Base-by-base conservation (phyloP, 2,113 vertebrate genomes). In the Melanerpes aurifrons region DNA sequence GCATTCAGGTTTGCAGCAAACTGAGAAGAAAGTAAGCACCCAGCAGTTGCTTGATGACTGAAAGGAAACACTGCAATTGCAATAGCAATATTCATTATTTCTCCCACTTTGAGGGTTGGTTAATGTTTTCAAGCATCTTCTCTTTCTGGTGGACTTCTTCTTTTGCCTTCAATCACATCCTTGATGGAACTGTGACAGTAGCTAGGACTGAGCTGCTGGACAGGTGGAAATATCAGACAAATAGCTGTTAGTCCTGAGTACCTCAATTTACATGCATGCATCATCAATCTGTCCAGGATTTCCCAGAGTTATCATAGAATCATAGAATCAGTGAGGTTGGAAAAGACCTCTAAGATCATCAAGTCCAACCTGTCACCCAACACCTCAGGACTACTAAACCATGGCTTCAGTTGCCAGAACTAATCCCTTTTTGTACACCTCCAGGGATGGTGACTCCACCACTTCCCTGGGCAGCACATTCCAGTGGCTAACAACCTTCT, bases 101-200 rank as follows among this genome's bases (percentile, higher is more conserved):
- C 7, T 63, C 7, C 16, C 25, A 19, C 31, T 70, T 40, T 63
- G 9, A 67, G 45, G 24, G 12, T 47, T 32, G 20, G 6, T 79
- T 59, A 69, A 59, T 54, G 12, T 40, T 81, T 71, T 54, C 32
- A 47, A 59, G 22, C 9, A 37, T 45, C 17, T 18, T 50, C 18
- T 63, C 7, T 56, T 40, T 58, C 3, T 69, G 20, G 1, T 35
- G 35, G 17, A 21, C 24, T 68, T 22, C 10, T 64, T 45, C 15
- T 24, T 21, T 20, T 25, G 16, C 7, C 5, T 3, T 7, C 4
- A 37, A 0, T n/a, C 14, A 79, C 15, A 35, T 71, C 9, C 9
- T 7, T 50, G 26, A 24, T 32, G 21, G 43, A 88, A 88, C 1
- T 9, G 26, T 56, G 64, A 37, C 16, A 35, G 19, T 37, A 57